These are phyloP conservation scores for Daubentonia madagascariensis DNA, from an alignment of 2,113 vertebrate species.

Conservation along the genomic window DNA sequence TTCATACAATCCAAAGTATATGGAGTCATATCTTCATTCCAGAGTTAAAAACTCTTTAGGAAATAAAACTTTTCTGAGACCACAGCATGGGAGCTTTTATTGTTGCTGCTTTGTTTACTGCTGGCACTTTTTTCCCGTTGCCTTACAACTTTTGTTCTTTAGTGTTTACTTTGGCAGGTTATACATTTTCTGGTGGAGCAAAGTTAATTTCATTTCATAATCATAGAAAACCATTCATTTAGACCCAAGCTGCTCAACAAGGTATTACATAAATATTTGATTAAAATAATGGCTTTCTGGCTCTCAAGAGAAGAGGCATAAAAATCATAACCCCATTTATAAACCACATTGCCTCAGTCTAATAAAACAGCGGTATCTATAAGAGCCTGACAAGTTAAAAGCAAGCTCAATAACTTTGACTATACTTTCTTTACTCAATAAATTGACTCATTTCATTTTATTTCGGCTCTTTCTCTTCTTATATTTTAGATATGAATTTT, in stretches of 20 bases:
- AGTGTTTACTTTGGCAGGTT: neutral
- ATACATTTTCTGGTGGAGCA: constrained; percentile 19
- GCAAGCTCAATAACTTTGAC: neutral
- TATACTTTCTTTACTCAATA: neutral
- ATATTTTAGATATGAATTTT: neutral
- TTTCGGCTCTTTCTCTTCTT: neutral
- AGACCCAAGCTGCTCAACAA: constrained; percentile 29
- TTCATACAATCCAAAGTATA: neutral
- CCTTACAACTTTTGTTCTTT: neutral
- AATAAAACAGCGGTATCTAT: constrained; percentile 19
- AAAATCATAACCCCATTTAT: constrained; percentile 31
- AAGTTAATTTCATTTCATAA: constrained; percentile 47
- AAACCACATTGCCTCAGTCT: neutral
- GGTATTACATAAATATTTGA: constrained; percentile 67
- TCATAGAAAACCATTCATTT: constrained; percentile 38
- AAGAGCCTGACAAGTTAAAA: constrained; percentile 18
- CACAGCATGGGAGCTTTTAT: neutral
- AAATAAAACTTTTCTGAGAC: constrained; percentile 13
- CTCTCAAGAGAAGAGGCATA: constrained; percentile 39
- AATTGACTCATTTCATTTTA: constrained; percentile 15
- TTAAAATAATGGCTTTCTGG: constrained; percentile 51
- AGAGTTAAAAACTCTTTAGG: neutral
- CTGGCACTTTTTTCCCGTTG: neutral
- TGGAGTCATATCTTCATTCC: neutral
- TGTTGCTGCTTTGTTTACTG: neutral